phyloP scores from a whole-genome alignment of 1,140 invertebrate genomes.

The Macrobrachium rosenbergii region DNA sequence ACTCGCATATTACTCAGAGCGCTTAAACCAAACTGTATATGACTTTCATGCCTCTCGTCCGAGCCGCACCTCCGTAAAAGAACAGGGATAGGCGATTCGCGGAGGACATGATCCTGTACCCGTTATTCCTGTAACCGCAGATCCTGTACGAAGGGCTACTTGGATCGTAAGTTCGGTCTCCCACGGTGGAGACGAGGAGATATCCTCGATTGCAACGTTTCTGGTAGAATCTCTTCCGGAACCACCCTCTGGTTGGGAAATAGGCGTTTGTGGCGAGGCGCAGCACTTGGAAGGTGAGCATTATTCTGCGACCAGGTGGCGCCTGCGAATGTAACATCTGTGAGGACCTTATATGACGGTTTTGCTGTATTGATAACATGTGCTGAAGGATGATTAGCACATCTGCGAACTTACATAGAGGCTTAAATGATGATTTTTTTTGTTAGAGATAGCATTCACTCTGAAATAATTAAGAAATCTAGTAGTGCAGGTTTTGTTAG shows the following conservation, averaged over 20 bases:
- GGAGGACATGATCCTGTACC: background rate
- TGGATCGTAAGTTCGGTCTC: background rate
- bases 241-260: background rate
- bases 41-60: background rate
- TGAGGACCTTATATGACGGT: background rate
- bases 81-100: background rate
- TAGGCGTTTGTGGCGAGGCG: background rate
- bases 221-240: conserved; percentile 16
- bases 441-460: no score
- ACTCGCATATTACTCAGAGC: no score
- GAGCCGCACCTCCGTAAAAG: background rate
- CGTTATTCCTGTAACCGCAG: background rate
- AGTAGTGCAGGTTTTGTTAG: no score
- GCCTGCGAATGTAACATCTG: background rate
- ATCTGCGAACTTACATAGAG: no score
- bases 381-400: no score
- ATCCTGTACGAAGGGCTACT: background rate
- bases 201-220: conserved; percentile 7
- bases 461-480: no score
- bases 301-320: background rate
- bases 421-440: no score
- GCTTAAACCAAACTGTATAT: background rate
- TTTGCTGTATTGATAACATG: no score
- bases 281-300: background rate
- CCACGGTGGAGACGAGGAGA: background rate